Evolutionary conservation across 1,140 invertebrate genomes (phyloP), one percentile per base, ranked within the genome.

Genomic region (Hirudo medicinalis): DNA sequence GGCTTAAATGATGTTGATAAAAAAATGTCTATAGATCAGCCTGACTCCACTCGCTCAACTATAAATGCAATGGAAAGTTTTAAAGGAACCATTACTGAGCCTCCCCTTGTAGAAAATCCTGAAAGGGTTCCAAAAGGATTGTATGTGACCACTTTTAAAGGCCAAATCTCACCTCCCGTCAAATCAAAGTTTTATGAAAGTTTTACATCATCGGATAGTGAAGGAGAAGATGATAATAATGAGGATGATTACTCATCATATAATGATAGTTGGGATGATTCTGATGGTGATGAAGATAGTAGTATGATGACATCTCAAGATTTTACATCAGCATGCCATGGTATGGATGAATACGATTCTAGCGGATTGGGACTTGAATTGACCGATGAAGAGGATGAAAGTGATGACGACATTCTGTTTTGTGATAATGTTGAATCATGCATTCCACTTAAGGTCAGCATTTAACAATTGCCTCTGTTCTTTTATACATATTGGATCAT

Each of bases 151-250:
- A 49, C 43, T 49, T 49, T 49, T 17, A 49, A 49, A 17, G 3
- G 43, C 15, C 43, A 49, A 49, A 49, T 49, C 5, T 49, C 43
- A 49, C 43, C 43, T 49, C 43, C 43, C 43, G 11, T 49, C 9
- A 49, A 49, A 49, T 49, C 43, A 49, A 49, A 68, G 27, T 36
- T 68, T 36, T 32, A 5, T 36, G 29, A 68, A 68, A 68, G 25
- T 40, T 22, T 11, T 2, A 68, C 27, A 36, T 32, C n/a, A 17
- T 68, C 29, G 11, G 60, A 27, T 0, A 27, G 22, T 20, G 29
- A 63, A 25, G 60, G 9, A 9, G 67, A 68, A 68, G 67, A 68
- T 68, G 67, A 68, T 68, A 25, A 68, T 4, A 25, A 68, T 13
- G 67, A 68, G 11, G 67, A 68, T 19, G 27, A 68, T 68, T 2